These are phyloP conservation scores for Boloria selene DNA, from an alignment of 2,888 invertebrate genomes.

Conservation along the genomic window DNA sequence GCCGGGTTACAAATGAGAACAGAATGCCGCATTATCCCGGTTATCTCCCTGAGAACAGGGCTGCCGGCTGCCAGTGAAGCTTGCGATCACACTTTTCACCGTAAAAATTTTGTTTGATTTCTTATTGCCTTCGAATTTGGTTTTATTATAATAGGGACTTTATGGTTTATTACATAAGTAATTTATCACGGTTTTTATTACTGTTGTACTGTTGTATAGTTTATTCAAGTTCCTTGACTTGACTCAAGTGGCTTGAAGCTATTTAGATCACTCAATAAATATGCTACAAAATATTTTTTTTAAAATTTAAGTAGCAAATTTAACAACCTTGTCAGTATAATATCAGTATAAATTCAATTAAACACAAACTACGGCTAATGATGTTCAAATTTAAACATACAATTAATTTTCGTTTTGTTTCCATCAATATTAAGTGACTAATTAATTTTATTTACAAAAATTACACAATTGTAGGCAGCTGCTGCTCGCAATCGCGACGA, in stretches of 20 bases:
- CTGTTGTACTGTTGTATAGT: background rate
- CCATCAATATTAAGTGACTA: slow-evolving; percentile 16
- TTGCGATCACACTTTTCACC: slow-evolving; percentile 36
- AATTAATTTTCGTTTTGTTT: background rate
- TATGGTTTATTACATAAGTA: background rate
- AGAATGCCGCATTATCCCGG: slow-evolving; percentile 57
- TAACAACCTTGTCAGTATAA: too few species aligned
- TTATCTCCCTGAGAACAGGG: slow-evolving; percentile 63
- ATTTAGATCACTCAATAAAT: too few species aligned
- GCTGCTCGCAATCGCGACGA: slow-evolving; percentile 15
- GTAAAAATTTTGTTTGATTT: slow-evolving; percentile 28
- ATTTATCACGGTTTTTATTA: slow-evolving; percentile 14
- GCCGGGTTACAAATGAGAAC: slow-evolving; percentile 72
- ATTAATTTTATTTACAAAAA: slow-evolving; percentile 12
- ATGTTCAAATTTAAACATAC: slow-evolving; percentile 7
- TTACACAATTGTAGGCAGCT: slow-evolving; percentile 20
- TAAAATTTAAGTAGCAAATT: too few species aligned
- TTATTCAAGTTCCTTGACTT: too few species aligned
- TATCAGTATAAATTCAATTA: too few species aligned
- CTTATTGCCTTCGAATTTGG: slow-evolving; percentile 17
- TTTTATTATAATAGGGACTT: slow-evolving; percentile 13
- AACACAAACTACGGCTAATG: too few species aligned
- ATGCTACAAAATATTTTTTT: too few species aligned
- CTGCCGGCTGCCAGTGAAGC: slow-evolving; percentile 32
- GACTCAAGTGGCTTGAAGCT: too few species aligned